A percentile compares a stretch with the other conserved stretches of the same genome.
Evolutionary conservation across 2,797 vertebrate genomes (phyloP).

Genomic region (Parotocinclus haroldoi): DNA sequence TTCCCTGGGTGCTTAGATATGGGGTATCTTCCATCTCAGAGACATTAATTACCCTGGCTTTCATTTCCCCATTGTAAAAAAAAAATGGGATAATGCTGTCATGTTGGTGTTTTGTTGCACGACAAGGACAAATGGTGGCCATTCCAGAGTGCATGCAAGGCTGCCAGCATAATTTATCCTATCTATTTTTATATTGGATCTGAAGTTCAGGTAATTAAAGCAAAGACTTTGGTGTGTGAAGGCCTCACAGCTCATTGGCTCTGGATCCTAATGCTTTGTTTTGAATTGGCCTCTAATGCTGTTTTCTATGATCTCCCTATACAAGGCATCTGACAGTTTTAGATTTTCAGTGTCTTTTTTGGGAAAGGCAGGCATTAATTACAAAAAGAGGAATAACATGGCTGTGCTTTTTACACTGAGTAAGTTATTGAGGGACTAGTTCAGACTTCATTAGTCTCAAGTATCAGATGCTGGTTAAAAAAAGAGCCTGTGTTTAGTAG

Average conservation of each 20-base stretch:
- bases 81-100: slow-evolving; percentile 78
- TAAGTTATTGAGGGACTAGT: slow-evolving; percentile 52
- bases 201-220: slow-evolving; percentile 86
- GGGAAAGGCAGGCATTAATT: slow-evolving; percentile 67
- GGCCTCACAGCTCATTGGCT: slow-evolving; percentile 89
- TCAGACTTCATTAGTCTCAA: slow-evolving; percentile 57
- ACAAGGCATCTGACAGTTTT: slow-evolving; percentile 54
- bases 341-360: slow-evolving; percentile 57
- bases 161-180: slow-evolving; percentile 86
- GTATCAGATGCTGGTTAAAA: slow-evolving; percentile 34
- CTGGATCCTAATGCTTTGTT: slow-evolving; percentile 80
- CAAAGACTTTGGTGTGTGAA: slow-evolving; percentile 73
- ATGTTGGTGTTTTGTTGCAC: slow-evolving; percentile 74
- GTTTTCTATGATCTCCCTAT: slow-evolving; percentile 39
- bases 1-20: slow-evolving; percentile 2
- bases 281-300: slow-evolving; percentile 82
- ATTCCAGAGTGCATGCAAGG: slow-evolving; percentile 82
- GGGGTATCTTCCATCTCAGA: slow-evolving; percentile 25
- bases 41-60: slow-evolving; percentile 71
- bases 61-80: slow-evolving; percentile 54
- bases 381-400: slow-evolving; percentile 59
- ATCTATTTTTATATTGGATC: slow-evolving; percentile 86
- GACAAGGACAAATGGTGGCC: slow-evolving; percentile 91
- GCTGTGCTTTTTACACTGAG: slow-evolving; percentile 46
- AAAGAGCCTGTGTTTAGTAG: slow-evolving; percentile 47